phyloP scores from a whole-genome alignment of 2,113 vertebrate species.

The Nyctibius bracteatus region DNA sequence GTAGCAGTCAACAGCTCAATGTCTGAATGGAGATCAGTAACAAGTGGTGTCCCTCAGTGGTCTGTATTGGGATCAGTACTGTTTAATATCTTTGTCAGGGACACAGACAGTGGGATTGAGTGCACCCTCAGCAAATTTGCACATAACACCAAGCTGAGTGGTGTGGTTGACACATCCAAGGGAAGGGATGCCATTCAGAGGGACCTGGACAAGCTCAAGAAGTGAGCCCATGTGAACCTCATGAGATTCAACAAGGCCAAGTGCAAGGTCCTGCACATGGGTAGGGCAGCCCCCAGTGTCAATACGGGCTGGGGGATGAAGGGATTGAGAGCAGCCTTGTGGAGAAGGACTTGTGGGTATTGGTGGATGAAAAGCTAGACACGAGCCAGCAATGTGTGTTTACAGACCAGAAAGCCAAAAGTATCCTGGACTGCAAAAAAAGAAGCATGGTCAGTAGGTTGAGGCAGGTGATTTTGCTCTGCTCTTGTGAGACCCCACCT shows the following conservation, averaged over 20 bases:
- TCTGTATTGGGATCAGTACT: neutral
- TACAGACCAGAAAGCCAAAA: neutral
- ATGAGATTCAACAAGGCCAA: neutral
- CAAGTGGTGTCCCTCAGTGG: neutral
- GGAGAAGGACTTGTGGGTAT: neutral
- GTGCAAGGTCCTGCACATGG: no score
- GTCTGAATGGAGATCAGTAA: neutral
- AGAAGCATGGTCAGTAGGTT: fast-evolving
- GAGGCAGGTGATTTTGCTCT: neutral
- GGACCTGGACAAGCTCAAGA: neutral
- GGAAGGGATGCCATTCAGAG: neutral
- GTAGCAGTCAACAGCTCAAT: neutral
- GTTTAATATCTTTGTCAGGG: neutral
- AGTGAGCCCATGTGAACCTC: neutral
- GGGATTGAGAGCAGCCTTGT: neutral
- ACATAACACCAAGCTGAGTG: neutral
- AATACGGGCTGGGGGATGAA: neutral
- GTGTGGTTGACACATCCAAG: fast-evolving
- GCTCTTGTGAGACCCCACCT: neutral
- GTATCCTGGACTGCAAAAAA: neutral
- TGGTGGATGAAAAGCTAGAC: neutral
- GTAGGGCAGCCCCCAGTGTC: fast-evolving
- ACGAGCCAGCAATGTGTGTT: fast-evolving
- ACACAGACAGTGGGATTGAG: neutral
- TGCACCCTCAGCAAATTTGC: neutral